Evolutionary conservation across 2,888 invertebrate genomes (phyloP), one percentile per base, ranked within the genome.

Genomic region (Drosophila histrio): DNA sequence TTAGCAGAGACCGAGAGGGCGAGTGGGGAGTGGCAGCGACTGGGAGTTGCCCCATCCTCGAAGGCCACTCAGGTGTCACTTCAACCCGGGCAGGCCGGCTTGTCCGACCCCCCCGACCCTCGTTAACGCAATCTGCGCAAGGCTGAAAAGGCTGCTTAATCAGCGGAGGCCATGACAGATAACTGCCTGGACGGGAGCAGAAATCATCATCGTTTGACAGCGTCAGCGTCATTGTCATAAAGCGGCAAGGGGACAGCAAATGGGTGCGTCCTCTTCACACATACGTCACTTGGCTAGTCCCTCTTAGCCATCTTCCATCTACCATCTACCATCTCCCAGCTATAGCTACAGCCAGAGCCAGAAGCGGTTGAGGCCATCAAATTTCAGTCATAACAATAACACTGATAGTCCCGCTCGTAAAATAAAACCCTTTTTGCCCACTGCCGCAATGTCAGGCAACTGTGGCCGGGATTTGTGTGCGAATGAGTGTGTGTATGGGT

Each of bases 301-400:
- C 9, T 46, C 15, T 21, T 2, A 28, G 11, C 28, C 24, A 9
- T 11, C 22, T 15, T 15, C 34, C 2, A 4, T 9, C 39, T n/a
- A 2, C 17, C 46, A 24, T 13, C 21, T 34, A 1, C n/a, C 34
- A 5, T 17, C 63, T 24, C 26, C 38, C 17, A 4, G 39, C 21
- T 7, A 2, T 32, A 38, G 47, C 50, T 34, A 34, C 61, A 52
- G 38, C 46, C 52, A 26, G 57, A 49, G 73, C 81, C 74, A 66
- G 72, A 64, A 85, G 70, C 88, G 70, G 62, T 82, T 71, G 72
- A 76, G 79, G 83, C 83, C 84, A 84, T 84, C 86, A 84, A 86
- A 84, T 85, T 84, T 84, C 79, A 83, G 84, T 83, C 84, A 84
- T 84, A 84, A 84, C 84, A 84, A 84, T 84, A 86, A 84, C 81